Base-by-base conservation (phyloP, 2,888 invertebrate species). In the Morpho deidamia region DNA sequence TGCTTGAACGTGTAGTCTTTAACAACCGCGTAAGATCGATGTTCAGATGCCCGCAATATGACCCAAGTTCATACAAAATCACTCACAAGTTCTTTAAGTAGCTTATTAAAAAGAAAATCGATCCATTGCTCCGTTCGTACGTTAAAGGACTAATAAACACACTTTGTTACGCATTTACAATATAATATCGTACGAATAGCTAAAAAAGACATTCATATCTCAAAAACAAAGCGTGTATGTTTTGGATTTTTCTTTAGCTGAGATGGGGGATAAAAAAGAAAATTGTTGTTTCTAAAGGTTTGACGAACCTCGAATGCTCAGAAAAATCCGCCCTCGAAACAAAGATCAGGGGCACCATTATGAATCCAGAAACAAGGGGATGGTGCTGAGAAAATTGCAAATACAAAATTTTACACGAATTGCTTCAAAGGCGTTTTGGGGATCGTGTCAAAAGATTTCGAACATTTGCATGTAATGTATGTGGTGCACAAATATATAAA, bases 301-400 rank as follows among this genome's bases (percentile, higher is more conserved):
- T 34, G 44, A n/a, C n/a, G n/a, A 34, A 23, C 23, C 1, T 23
- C 54, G 48, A 54, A 54, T 51, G 44, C 48, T 57, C 44, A 51
- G 23, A 46, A 49, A 49, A 52, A 58, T 55, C 49, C 49, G 55
- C 45, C 52, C 37, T 45, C 45, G 37, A 48, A 48, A 23, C 43
- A 42, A 46, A 58, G 41, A 52, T 52, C 44, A 43, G 42, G 52
- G 44, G 46, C 47, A 49, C 34, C 49, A 52, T 58, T 49, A 54
- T 14, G 43, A 50, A 46, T 50, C 35, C 39, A 39, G 40, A 14
- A 11, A 38, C 39, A 54, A 53, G 54, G 41, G 46, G 41, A n/a
- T 32, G 11, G 11, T 7, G 11, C 9, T 32, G 32, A 35, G 23
- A 46, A 52, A 52, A 45, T 52, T 52, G 52, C 52, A 46, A 32